Evolutionary conservation across 2,797 vertebrate genomes (phyloP).

Genomic region (Enteromius anoplus): DNA sequence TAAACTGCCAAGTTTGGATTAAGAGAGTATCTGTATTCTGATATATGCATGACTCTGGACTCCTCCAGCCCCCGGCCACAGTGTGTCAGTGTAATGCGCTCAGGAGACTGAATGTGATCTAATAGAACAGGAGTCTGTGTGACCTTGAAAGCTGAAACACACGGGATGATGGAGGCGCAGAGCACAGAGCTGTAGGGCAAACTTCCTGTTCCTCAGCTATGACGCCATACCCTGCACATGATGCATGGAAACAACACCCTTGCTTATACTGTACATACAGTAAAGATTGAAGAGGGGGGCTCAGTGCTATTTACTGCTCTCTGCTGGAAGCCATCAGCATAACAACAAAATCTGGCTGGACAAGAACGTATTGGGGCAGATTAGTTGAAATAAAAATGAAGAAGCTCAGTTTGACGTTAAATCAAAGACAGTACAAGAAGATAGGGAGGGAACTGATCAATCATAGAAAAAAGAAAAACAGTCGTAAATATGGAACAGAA

Average conservation of each 20-base stretch:
- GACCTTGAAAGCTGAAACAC: constrained; percentile 48
- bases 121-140: constrained; percentile 13
- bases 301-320: constrained; percentile 60
- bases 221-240: not conserved
- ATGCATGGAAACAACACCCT: constrained; percentile 13
- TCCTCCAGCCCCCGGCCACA: constrained; percentile 7
- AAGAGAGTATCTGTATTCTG: not conserved
- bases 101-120: constrained; percentile 6
- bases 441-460: constrained; percentile 36
- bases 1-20: not conserved
- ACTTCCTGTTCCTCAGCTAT: constrained; percentile 38
- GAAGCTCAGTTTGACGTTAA: not conserved
- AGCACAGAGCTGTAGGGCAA: constrained; percentile 49
- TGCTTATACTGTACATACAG: not conserved
- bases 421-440: not conserved
- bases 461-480: not conserved
- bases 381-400: not conserved
- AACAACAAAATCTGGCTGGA: constrained; percentile 53
- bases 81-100: constrained; percentile 33
- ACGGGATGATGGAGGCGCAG: constrained; percentile 49
- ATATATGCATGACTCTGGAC: not conserved
- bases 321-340: constrained; percentile 68
- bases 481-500: not conserved
- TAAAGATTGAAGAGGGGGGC: not conserved
- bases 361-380: constrained; percentile 47